Evolutionary conservation across 2,888 invertebrate species (phyloP), one percentile per base, ranked within the genome.

Genomic region (Zelleria hepariella): DNA sequence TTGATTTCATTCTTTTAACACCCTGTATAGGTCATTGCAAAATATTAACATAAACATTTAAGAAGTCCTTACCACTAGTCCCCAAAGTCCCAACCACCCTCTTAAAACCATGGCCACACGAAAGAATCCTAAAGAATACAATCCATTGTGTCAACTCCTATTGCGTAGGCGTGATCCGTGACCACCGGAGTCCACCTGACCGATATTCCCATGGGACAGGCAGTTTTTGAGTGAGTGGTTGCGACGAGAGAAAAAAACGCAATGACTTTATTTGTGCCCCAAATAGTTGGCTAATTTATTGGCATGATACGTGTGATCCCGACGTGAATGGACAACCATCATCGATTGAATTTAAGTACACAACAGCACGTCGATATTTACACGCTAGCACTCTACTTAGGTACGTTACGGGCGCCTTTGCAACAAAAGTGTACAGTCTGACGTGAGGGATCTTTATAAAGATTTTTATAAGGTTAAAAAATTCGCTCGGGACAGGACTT

Each of bases 111-210:
- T 56, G 21, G 24, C 26, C 51, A 25, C 25, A 49, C 10, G 32
- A 42, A 42, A 15, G 32, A 42, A 42, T 42, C 32, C 32, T 42
- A 42, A 10, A 15, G 32, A 42, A 42, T 42, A 42, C 10, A 15
- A 42, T 42, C 32, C 32, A 42, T 42, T 42, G 32, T 42, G 32
- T 42, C 32, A 15, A 42, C 15, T 42, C 15, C 32, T 59, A 60
- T 60, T 66, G 66, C 67, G 73, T 63, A 73, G 85, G 84, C 84
- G 85, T 85, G 85, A 85, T 58, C 52, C n/a, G 23, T 32, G 57
- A 57, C 60, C 75, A 42, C 78, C 81, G 77, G 77, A 78, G n/a
- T n/a, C n/a, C n/a, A 78, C 78, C 81, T 77, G 77, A 78, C 70
- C 62, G 56, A 60, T 60, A 62, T 78, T 80, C 78, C 74, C 74